Base-by-base conservation (phyloP, 2,113 vertebrate genomes). In the Boleophthalmus pectinirostris region DNA sequence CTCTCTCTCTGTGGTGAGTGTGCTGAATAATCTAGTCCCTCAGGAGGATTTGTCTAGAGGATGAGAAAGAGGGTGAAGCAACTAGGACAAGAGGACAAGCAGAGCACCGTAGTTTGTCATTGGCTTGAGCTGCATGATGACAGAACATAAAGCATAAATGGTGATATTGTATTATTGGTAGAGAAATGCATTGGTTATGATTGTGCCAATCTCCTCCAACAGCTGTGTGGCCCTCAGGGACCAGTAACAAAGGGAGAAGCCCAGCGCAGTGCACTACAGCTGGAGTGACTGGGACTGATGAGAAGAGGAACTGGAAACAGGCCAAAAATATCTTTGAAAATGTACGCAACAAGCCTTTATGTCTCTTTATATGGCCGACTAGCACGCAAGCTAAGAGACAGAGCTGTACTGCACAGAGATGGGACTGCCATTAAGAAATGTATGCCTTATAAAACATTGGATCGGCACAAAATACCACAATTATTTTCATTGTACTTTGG, bases 11-110 rank as follows among this genome's bases (percentile, higher is more conserved):
- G 77, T 81, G 77, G 79, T 82, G 88, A 93, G 82, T 72, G 58
- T 86, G 87, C 87, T 83, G 82, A 81, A 92, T 92, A 91, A 92
- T 88, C 87, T 90, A 74, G 84, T 92, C 87, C 80, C 87, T 60
- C 61, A 85, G 88, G 91, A 87, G 79, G 85, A 90, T 90, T 87
- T 92, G 86, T 90, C 82, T 83, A 71, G 75, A 75, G 84, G 10
- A 81, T 69, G 77, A 80, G 75, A 71, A 51, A 68, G 60, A 25
- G 23, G 58, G 69, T 38, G 47, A 58, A 1, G 24, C 11, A 4
- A 60, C 61, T 16, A 60, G 3, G 64, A 45, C 23, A 58, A 16
- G 60, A 6, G 43, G 63, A 53, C 6, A 47, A 54, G 51, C 67
- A 83, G 72, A 82, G 56, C 76, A 79, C 56, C 63, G 65, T 0